Evolutionary conservation across 2,113 vertebrate species (phyloP).

Genomic region (Mus musculus): DNA sequence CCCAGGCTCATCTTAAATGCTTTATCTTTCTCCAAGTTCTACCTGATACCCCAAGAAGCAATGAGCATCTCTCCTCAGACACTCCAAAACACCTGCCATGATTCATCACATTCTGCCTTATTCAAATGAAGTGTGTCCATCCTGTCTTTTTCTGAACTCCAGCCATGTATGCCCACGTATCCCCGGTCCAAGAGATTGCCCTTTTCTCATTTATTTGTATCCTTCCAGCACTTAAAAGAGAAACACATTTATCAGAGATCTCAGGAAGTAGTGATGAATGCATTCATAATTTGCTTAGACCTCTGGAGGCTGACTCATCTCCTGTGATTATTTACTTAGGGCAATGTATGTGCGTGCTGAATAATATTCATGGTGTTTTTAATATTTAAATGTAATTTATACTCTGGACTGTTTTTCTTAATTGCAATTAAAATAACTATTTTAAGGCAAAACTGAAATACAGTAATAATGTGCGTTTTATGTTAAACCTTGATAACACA

Average conservation of each 20-base stretch:
- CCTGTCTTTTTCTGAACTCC: not conserved
- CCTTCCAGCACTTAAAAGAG: conserved; percentile 34
- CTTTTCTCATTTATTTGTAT: conserved; percentile 43
- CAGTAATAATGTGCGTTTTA: not conserved
- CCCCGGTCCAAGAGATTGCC: not conserved
- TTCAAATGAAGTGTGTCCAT: not conserved
- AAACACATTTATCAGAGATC: conserved; percentile 20
- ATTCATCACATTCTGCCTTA: not conserved
- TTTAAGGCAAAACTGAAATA: conserved; percentile 50
- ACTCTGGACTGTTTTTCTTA: conserved; percentile 30
- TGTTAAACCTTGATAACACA: conserved; percentile 35
- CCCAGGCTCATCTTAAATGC: not conserved
- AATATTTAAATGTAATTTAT: conserved; percentile 67
- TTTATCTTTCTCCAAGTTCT: not conserved
- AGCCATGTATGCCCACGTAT: too few relatives aligned
- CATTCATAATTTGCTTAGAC: conserved; percentile 40
- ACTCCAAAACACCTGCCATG: not conserved
- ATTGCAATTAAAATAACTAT: conserved; percentile 1
- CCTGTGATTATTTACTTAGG: conserved; percentile 52
- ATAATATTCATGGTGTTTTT: conserved; percentile 28
- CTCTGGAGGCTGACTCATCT: conserved; percentile 55
- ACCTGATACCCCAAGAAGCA: not conserved
- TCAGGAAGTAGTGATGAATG: conserved; percentile 57
- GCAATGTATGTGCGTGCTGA: conserved; percentile 24
- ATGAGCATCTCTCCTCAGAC: not conserved